Base-by-base conservation (phyloP, 2,113 vertebrate genomes). In the Poeciliopsis turrubarensis region DNA sequence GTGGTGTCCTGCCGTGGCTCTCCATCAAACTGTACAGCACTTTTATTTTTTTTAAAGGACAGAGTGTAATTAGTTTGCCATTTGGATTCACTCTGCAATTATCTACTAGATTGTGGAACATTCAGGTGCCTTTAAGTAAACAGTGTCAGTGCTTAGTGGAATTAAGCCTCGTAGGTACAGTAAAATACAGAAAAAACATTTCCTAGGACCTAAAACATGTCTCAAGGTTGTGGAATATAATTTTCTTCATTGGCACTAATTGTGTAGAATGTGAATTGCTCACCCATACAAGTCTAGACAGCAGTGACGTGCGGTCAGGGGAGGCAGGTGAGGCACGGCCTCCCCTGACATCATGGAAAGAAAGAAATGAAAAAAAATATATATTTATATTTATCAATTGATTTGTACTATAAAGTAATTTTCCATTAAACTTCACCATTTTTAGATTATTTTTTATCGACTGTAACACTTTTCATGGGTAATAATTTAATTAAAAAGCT, bases 21-120 rank as follows among this genome's bases (percentile, higher is more conserved):
- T 78, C 66, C 68, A 60, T 77, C 83, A 77, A 63, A 61, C 75
- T 27, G 70, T 71, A 73, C 86, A 79, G 74, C 73, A 65, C 72
- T 77, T 82, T 85, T 77, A 78, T 63, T 25, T 54, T n/a, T 41
- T 17, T 10, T 62, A 78, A 73, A 84, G 76, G 62, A 66, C 72
- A 61, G 72, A 82, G 80, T 86, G 79, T 91, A 91, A 93, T 93
- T 90, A 92, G 87, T 88, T 85, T 85, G 83, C 80, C 81, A 84
- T 92, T 91, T 88, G 82, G 84, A 91, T 89, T 87, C 79, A 89
- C 83, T 62, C 72, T 79, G 81, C 86, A 90, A 84, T 90, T 89
- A 91, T 85, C 88, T 77, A 57, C 74, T 72, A 68, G 78, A 87
- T 84, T 77, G 75, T 63, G 80, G 73, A 78, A 84, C 63, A 82